Percentiles rank a stretch among this genome's conserved stretches.
phyloP scores from a whole-genome alignment of 2,113 vertebrate genomes.

The Siniperca chuatsi region DNA sequence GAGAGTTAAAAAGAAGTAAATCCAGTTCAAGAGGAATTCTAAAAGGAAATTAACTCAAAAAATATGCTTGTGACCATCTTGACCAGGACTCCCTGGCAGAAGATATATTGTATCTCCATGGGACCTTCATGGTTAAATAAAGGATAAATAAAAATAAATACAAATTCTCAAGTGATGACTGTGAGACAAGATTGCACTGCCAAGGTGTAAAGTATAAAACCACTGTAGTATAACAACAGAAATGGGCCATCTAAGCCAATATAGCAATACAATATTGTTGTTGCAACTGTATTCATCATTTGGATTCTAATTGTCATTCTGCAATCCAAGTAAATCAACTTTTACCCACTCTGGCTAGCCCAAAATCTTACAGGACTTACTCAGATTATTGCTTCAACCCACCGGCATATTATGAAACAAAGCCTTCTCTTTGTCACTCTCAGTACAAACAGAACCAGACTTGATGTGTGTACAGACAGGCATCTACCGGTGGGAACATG shows the following conservation, averaged over 20 bases:
- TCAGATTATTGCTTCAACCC: conserved; percentile 54
- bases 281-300: conserved; percentile 9
- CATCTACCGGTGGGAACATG: conserved; percentile 77
- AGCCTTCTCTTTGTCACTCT: conserved; percentile 60
- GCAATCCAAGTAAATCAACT: conserved; percentile 33
- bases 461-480: conserved; percentile 68
- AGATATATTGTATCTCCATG: no score
- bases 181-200: neutral
- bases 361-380: conserved; percentile 21
- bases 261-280: neutral
- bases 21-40: neutral
- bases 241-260: neutral
- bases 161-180: neutral
- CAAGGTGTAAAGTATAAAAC: neutral
- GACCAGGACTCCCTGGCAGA: no score
- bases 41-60: conserved; percentile 1
- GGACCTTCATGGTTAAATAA: no score
- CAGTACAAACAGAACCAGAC: conserved; percentile 70
- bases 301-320: conserved; percentile 1
- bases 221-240: neutral
- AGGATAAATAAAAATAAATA: no score
- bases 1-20: conserved; percentile 16
- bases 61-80: neutral
- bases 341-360: conserved; percentile 29
- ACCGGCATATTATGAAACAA: conserved; percentile 62